phyloP scores from a whole-genome alignment of 2,888 invertebrate species.

The Mellilla xanthometata region DNA sequence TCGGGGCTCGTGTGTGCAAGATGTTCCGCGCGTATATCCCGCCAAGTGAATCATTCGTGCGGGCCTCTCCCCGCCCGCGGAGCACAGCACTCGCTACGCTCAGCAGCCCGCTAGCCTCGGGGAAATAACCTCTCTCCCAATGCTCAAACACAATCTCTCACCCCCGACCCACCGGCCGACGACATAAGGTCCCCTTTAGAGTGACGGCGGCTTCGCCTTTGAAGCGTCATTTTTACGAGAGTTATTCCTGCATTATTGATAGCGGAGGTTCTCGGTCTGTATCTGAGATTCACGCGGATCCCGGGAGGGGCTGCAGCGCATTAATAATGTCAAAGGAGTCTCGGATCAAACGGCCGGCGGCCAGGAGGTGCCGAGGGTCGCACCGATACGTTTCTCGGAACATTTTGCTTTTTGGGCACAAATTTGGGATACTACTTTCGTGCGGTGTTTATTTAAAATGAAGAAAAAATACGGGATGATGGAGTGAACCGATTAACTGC shows the following conservation, averaged over 20 bases:
- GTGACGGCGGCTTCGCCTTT: constrained; percentile 19
- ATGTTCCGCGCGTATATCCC: background rate
- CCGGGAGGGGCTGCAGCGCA: constrained; percentile 16
- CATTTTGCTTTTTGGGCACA: background rate
- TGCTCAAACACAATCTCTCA: no score
- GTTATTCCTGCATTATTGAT: constrained; percentile 48
- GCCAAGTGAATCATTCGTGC: background rate
- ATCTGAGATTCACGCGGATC: constrained; percentile 31
- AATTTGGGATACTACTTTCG: background rate
- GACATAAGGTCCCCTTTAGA: constrained; percentile 24
- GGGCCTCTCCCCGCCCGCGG: no score
- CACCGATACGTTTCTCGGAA: constrained; percentile 3
- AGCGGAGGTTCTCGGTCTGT: constrained; percentile 39
- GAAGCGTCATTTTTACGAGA: constrained; percentile 39
- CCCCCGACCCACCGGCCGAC: constrained; percentile 1
- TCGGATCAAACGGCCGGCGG: background rate
- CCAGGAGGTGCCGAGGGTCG: background rate
- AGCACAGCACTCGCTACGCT: no score
- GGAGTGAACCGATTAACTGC: no score
- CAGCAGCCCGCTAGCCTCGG: no score
- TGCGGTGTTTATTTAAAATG: constrained; percentile 1
- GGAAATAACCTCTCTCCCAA: constrained; percentile 4
- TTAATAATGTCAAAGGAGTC: constrained; percentile 24
- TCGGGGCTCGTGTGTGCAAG: background rate
- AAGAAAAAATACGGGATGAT: background rate